Evolutionary conservation across 1,140 invertebrate genomes (phyloP), one percentile per base, ranked within the genome.

Genomic region (Euura lappo): DNA sequence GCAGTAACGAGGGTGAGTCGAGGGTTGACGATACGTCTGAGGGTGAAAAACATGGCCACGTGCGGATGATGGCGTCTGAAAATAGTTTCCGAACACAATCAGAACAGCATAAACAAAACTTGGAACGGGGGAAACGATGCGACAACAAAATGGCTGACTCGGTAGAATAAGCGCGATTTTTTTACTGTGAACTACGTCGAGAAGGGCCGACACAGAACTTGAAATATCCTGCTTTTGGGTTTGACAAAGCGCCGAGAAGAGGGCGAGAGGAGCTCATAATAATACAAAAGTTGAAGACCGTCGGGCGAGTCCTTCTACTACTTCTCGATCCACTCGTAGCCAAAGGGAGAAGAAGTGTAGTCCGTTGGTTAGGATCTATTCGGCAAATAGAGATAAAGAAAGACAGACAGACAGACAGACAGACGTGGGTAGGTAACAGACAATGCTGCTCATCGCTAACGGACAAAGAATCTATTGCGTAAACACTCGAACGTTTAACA

Each of bases 381-480:
- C 85, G 82, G 81, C 84, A 87, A 88, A 28, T 28, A 28, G 28
- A 28, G 28, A 28, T 28, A 28, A 28, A 28, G 28, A 28, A 28
- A 28, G 28, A 28, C 28, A 28, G 28, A 28, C 28, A 28, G 28
- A 28, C 28, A 28, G 81, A 80, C 80, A 77, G 77, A 80, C 76
- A 73, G 79, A 82, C 75, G 72, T 72, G 69, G 72, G 75, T 76
- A 80, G 75, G 79, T 76, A 82, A 84, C 84, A 85, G 85, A 87
- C 85, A 87, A 87, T 87, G 80, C 80, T 80, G 81, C 83, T 84
- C 85, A 86, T 87, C 85, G 85, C 80, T 85, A 80, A 84, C 83
- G 83, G 86, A 87, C 86, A 87, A 88, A 87, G 85, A 84, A 81
- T 81, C 85, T 87, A 86, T 86, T 87, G 84, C 86, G 86, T 86